A percentile compares a stretch with the other conserved stretches of the same genome.
phyloP scores from a whole-genome alignment of 2,113 vertebrate species.

The Bubo blakistoni region DNA sequence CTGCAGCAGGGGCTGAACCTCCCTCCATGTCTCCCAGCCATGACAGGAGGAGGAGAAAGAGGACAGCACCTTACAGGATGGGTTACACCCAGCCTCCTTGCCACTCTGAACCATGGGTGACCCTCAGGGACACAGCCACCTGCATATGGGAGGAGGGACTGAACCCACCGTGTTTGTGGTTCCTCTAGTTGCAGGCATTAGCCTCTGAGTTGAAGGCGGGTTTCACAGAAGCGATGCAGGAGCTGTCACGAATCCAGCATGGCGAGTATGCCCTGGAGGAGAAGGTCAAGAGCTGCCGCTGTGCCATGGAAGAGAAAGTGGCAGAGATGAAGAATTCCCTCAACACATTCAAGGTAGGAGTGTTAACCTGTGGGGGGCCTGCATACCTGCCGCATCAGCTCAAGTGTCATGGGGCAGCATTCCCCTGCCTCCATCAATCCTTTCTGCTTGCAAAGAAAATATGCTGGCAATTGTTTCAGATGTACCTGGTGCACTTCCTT shows the following conservation, averaged over 20 bases:
- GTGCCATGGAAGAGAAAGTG: constrained; percentile 90
- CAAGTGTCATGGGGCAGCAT: neutral
- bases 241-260: constrained; percentile 85
- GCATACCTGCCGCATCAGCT: neutral
- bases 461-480: neutral
- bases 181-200: constrained; percentile 86
- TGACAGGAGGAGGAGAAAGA: neutral
- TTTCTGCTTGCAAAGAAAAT: neutral
- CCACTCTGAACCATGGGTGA: neutral
- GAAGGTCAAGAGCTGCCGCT: constrained; percentile 84
- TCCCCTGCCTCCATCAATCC: neutral
- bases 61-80: neutral
- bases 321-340: constrained; percentile 91
- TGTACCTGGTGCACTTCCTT: neutral
- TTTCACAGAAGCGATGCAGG: constrained; percentile 85
- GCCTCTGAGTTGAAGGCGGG: constrained; percentile 90
- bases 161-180: neutral
- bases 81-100: neutral
- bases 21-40: neutral
- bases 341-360: constrained; percentile 89
- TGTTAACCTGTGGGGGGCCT: neutral
- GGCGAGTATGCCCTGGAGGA: constrained; percentile 87
- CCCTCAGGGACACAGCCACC: neutral
- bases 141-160: neutral
- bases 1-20: neutral